Conservation (phyloP, 2,113 vertebrate species). For the Cranoglanis bouderius region DNA sequence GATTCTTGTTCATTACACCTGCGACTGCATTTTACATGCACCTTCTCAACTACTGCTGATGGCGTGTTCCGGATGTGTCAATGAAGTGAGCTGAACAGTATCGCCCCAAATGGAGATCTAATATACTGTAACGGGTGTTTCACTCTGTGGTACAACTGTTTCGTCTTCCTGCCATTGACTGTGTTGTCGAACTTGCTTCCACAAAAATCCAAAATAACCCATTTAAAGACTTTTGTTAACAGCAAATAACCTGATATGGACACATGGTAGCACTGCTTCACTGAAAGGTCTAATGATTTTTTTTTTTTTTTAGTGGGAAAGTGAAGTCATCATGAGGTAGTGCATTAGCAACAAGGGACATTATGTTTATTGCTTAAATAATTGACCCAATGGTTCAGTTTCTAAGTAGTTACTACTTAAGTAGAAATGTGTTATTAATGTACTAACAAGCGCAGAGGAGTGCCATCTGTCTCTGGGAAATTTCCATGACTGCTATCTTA, state of each 20-base stretch:
- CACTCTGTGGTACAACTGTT: background rate
- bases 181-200: background rate
- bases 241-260: too few species aligned
- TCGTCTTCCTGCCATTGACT: background rate
- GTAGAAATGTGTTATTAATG: slow-evolving; percentile 4
- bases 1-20: background rate
- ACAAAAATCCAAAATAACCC: too few species aligned
- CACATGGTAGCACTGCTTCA: background rate
- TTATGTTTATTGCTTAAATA: background rate
- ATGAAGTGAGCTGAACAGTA: background rate
- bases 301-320: background rate
- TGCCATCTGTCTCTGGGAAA: slow-evolving; percentile 17
- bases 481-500: slow-evolving; percentile 7
- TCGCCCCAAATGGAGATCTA: background rate
- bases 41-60: background rate
- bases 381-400: background rate
- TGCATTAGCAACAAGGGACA: background rate
- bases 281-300: background rate
- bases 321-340: background rate
- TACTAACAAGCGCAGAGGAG: slow-evolving; percentile 15
- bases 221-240: too few species aligned
- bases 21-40: background rate
- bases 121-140: background rate
- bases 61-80: background rate
- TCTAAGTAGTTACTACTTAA: background rate